Conservation (phyloP, 2,888 invertebrate species). For the Hirtodrosophila cameraria region DNA sequence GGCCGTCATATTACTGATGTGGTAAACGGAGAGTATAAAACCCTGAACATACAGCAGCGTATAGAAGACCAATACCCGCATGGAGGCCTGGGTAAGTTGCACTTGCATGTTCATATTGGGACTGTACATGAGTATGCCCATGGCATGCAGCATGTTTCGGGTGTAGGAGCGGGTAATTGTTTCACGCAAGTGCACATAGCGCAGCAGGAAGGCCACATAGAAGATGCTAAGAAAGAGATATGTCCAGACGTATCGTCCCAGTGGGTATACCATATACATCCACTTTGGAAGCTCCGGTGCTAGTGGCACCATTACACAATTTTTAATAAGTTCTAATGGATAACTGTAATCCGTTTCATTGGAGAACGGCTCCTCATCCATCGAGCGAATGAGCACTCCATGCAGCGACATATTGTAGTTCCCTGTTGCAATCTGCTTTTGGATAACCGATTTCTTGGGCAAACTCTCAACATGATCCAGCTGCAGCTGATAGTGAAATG, state of each 20-base stretch:
- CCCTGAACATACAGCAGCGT: slow-evolving; percentile 66
- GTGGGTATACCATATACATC: slow-evolving; percentile 79
- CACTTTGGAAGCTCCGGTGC: slow-evolving; percentile 80
- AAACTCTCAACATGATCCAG: slow-evolving; percentile 48
- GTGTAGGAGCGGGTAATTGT: slow-evolving; percentile 35
- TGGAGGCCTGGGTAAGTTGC: slow-evolving; percentile 46
- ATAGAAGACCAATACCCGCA: slow-evolving; percentile 71
- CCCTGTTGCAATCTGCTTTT: slow-evolving; percentile 45
- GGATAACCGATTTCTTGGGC: slow-evolving; percentile 45
- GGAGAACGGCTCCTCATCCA: neutral
- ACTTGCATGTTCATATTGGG: slow-evolving; percentile 78
- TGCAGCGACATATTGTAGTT: slow-evolving; percentile 70
- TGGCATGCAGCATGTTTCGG: slow-evolving; percentile 68
- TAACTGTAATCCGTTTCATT: slow-evolving; percentile 61
- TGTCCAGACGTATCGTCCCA: slow-evolving; percentile 77
- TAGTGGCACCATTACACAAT: slow-evolving; percentile 81
- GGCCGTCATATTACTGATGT: slow-evolving; percentile 77
- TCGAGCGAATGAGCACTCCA: slow-evolving; percentile 38
- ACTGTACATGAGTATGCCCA: slow-evolving; percentile 73
- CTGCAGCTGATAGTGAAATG: slow-evolving; percentile 54
- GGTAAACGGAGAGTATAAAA: slow-evolving; percentile 76
- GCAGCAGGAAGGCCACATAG: slow-evolving; percentile 74
- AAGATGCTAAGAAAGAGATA: slow-evolving; percentile 58
- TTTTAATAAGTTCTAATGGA: slow-evolving; percentile 71
- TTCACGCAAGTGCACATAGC: slow-evolving; percentile 57